Conservation (phyloP, 2,888 invertebrate species). For the Drosophila suboccidentalis region DNA sequence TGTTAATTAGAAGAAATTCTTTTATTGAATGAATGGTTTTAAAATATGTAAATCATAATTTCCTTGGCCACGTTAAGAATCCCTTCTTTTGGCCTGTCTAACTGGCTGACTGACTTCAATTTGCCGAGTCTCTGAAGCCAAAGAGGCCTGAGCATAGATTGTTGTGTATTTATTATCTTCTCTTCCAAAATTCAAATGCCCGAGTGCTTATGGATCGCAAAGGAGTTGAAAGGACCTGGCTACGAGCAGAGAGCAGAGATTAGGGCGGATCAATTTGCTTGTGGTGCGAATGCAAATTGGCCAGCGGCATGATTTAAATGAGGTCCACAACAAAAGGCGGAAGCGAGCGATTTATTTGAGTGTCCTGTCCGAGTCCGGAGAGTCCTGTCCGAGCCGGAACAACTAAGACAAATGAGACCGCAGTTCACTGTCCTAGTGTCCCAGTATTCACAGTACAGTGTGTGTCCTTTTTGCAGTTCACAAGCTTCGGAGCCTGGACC, state of each 20-base stretch:
- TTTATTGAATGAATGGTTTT: no score
- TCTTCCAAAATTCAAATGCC: conserved; percentile 65
- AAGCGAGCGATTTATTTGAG: conserved; percentile 43
- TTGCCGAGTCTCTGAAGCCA: conserved; percentile 30
- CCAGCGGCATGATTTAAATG: conserved; percentile 79
- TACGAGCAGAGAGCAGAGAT: conserved; percentile 47
- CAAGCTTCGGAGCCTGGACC: conserved; percentile 33
- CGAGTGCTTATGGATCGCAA: conserved; percentile 20
- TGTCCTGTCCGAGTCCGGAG: conserved; percentile 27
- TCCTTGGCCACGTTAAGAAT: conserved; percentile 7
- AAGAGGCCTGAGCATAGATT: conserved; percentile 45
- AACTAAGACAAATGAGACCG: conserved; percentile 32
- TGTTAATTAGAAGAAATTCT: no score
- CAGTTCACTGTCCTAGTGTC: background rate
- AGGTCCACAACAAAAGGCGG: conserved; percentile 71
- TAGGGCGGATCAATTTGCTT: conserved; percentile 83
- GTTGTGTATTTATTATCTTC: conserved; percentile 45
- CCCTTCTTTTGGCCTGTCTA: conserved; percentile 10
- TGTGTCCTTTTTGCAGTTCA: conserved; percentile 59
- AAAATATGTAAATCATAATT: no score
- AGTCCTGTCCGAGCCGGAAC: conserved; percentile 54
- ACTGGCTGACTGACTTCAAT: conserved; percentile 64
- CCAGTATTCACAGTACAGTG: background rate
- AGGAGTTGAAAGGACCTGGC: conserved; percentile 8
- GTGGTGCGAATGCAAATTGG: conserved; percentile 84